A percentile compares a stretch with the other conserved stretches of the same genome.
Evolutionary conservation across 2,888 invertebrate genomes (phyloP).

Genomic region (Drosophila suboccidentalis): DNA sequence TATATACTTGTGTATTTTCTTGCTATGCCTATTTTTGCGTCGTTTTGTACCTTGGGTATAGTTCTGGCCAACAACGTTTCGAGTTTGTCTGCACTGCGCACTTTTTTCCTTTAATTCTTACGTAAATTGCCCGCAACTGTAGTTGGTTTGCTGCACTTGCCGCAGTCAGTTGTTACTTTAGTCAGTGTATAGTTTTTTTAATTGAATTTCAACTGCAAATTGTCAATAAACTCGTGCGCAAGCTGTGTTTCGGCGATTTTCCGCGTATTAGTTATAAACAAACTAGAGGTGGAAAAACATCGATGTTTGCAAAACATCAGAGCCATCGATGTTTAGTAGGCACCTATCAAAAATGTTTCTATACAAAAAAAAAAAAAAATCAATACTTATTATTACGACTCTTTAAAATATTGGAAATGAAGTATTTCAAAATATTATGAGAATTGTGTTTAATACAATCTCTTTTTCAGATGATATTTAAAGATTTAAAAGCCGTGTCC

Average conservation of each 20-base stretch:
- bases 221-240: slow-evolving; percentile 14
- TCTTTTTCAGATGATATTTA: too few relatives aligned
- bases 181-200: slow-evolving; percentile 28
- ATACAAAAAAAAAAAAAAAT: too few relatives aligned
- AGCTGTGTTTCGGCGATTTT: slow-evolving; percentile 44
- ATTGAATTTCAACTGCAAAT: slow-evolving; percentile 43
- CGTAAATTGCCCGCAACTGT: slow-evolving; percentile 44
- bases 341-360: too few relatives aligned
- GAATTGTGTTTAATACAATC: too few relatives aligned
- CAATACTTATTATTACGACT: too few relatives aligned
- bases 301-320: too few relatives aligned
- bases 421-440: too few relatives aligned
- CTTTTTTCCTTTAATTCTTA: slow-evolving; percentile 48
- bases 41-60: slow-evolving; percentile 13
- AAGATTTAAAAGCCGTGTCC: too few relatives aligned
- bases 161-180: slow-evolving; percentile 15
- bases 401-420: too few relatives aligned
- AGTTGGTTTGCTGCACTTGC: slow-evolving; percentile 5
- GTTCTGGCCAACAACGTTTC: slow-evolving; percentile 23
- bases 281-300: slow-evolving; percentile 1
- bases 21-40: slow-evolving; percentile 5
- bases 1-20: slow-evolving; percentile 6
- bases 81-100: slow-evolving; percentile 48
- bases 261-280: slow-evolving; percentile 63
- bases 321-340: too few relatives aligned